Evolutionary conservation across 2,797 vertebrate species (phyloP).

Genomic region (Cuniculus paca): DNA sequence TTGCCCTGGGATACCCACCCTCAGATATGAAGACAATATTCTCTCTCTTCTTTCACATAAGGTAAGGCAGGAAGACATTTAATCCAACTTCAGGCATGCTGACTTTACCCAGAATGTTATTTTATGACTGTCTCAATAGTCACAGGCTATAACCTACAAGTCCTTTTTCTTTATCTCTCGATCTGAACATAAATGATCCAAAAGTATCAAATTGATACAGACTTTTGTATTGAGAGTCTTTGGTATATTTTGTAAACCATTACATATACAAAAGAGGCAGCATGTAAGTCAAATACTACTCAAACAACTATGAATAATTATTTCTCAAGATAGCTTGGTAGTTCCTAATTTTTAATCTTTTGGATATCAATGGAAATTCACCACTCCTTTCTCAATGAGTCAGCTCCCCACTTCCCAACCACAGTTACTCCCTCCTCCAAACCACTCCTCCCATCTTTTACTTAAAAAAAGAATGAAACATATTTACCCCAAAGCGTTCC

Average conservation of each 20-base stretch:
- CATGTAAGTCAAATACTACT: background rate
- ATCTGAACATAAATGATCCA: background rate
- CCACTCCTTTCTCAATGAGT: background rate
- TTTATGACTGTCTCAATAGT: background rate
- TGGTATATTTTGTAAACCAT: background rate
- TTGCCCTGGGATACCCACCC: background rate
- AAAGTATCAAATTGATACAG: background rate
- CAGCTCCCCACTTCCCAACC: background rate
- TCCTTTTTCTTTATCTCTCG: background rate
- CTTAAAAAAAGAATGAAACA: slow-evolving; percentile 55
- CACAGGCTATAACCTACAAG: background rate
- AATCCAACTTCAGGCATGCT: background rate
- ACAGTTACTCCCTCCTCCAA: background rate
- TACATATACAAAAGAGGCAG: slow-evolving; percentile 7
- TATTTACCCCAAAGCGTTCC: slow-evolving; percentile 93
- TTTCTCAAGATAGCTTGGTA: background rate
- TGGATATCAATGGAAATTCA: background rate
- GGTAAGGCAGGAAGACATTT: background rate
- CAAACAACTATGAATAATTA: background rate
- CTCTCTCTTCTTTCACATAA: background rate
- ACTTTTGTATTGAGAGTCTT: background rate
- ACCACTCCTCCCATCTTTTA: background rate
- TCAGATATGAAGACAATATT: background rate
- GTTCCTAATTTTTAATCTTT: background rate
- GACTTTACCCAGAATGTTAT: background rate